Conservation (phyloP, 1,140 invertebrate species). For the Drosophila takahashii region DNA sequence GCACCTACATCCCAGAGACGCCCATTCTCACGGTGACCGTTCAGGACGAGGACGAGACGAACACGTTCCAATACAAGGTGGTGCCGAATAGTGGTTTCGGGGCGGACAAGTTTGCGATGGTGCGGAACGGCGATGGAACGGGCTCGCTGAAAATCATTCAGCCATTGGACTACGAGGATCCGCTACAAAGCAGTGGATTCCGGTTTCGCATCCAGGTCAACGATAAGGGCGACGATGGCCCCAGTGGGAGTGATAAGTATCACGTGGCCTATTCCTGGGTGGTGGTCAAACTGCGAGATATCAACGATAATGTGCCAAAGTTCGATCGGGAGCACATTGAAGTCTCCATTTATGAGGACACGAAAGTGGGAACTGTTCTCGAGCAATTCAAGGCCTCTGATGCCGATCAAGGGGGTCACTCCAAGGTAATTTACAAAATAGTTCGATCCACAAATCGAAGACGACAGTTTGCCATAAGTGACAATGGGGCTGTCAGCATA, state of each 20-base stretch:
- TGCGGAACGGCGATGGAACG: constrained; percentile 88
- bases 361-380: constrained; percentile 87
- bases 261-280: constrained; percentile 89
- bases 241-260: constrained; percentile 86
- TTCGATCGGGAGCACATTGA: constrained; percentile 88
- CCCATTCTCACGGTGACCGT: constrained; percentile 88
- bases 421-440: constrained; percentile 86
- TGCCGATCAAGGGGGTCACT: constrained; percentile 87
- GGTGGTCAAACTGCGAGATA: constrained; percentile 87
- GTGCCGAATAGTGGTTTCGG: constrained; percentile 88
- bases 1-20: constrained; percentile 86
- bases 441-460: constrained; percentile 87
- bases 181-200: constrained; percentile 87
- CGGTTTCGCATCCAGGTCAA: constrained; percentile 87
- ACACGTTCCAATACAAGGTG: constrained; percentile 86
- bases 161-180: constrained; percentile 87
- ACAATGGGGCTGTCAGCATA: constrained; percentile 87
- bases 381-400: constrained; percentile 88
- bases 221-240: constrained; percentile 85
- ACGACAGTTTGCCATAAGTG: constrained; percentile 87
- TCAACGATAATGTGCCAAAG: constrained; percentile 88
- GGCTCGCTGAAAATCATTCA: constrained; percentile 89
- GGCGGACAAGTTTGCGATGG: constrained; percentile 89
- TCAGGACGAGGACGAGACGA: constrained; percentile 88
- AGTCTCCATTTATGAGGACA: constrained; percentile 88